A percentile compares a stretch with the other conserved stretches of the same genome.
These are phyloP conservation scores for Gila orcuttii DNA, from an alignment of 2,113 vertebrate genomes.

Conservation along the genomic window DNA sequence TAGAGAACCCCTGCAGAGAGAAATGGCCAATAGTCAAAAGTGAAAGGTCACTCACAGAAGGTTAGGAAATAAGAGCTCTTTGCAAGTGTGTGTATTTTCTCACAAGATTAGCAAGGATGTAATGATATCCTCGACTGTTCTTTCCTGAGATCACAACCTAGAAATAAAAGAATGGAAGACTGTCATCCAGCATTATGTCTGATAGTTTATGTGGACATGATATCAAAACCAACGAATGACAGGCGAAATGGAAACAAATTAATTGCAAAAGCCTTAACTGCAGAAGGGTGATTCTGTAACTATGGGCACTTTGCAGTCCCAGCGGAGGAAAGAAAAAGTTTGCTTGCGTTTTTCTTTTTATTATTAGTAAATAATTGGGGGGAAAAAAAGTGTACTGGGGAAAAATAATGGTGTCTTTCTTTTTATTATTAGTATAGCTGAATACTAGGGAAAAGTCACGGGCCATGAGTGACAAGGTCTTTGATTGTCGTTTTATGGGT, in stretches of 20 bases:
- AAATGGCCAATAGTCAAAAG: neutral
- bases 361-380: neutral
- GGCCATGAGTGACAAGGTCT: neutral
- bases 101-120: constrained; percentile 98
- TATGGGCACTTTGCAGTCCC: neutral
- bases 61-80: constrained; percentile 1
- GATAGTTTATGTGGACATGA: neutral
- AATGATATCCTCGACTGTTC: constrained; percentile 95
- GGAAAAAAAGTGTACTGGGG: neutral
- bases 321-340: neutral
- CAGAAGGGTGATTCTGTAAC: neutral
- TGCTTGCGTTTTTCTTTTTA: constrained; percentile 11
- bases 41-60: neutral
- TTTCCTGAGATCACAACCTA: constrained; percentile 94
- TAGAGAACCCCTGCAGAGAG: constrained; percentile 88
- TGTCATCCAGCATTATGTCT: neutral
- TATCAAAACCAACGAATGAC: neutral
- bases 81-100: constrained; percentile 65
- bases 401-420: neutral
- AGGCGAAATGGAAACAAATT: neutral
- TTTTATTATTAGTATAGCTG: constrained; percentile 12
- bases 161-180: constrained; percentile 49
- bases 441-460: neutral
- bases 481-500: neutral
- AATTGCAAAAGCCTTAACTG: neutral